Conservation (phyloP, 2,888 invertebrate genomes). For the Xanthostigma xanthostigma region DNA sequence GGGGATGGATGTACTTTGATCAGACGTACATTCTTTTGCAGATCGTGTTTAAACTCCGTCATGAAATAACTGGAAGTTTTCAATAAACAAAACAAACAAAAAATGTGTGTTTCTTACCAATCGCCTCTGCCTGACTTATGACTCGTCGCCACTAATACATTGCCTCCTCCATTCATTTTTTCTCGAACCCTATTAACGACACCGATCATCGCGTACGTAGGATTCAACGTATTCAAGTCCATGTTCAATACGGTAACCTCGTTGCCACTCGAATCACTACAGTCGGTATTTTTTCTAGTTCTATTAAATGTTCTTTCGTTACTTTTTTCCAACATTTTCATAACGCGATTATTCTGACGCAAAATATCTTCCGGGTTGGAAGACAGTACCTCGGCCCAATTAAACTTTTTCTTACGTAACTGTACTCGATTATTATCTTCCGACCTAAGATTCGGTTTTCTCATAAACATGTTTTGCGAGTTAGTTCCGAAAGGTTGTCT, state of each 20-base stretch:
- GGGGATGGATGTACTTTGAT: too few species aligned
- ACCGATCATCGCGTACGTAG: constrained; percentile 58
- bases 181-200: constrained; percentile 46
- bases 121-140: not conserved
- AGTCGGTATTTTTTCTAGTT: constrained; percentile 29
- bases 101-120: not conserved
- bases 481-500: constrained; percentile 29
- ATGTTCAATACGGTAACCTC: constrained; percentile 31
- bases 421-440: constrained; percentile 29
- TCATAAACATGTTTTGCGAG: constrained; percentile 35
- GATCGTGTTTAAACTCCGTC: too few species aligned
- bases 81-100: constrained; percentile 2
- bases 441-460: constrained; percentile 33
- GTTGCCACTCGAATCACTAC: constrained; percentile 26
- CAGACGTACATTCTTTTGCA: too few species aligned
- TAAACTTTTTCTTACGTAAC: constrained; percentile 35
- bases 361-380: constrained; percentile 48
- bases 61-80: constrained; percentile 3
- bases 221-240: constrained; percentile 36
- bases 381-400: constrained; percentile 51
- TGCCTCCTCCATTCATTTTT: constrained; percentile 24
- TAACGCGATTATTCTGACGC: constrained; percentile 24
- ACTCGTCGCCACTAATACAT: constrained; percentile 17
- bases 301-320: constrained; percentile 22
- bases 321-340: not conserved